Percentiles rank a stretch among this genome's conserved stretches.
phyloP scores from a whole-genome alignment of 2,113 vertebrate species.

The Nothoprocta perdicaria region DNA sequence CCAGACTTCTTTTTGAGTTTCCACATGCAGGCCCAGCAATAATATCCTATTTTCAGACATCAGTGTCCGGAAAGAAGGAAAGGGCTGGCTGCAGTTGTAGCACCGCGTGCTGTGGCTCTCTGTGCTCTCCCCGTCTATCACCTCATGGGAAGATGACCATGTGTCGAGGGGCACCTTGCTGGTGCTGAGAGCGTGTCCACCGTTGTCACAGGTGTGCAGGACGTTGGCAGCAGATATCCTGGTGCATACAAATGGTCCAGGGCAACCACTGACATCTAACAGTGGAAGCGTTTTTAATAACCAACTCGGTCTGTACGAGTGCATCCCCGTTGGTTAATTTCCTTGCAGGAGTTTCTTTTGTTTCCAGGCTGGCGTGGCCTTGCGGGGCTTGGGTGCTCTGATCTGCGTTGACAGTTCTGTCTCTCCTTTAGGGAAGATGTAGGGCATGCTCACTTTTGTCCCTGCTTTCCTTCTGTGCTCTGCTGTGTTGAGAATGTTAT shows the following conservation, averaged over 20 bases:
- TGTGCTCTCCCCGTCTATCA: background rate
- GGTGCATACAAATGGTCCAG: background rate
- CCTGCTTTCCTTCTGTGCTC: background rate
- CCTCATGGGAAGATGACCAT: background rate
- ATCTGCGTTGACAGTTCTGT: background rate
- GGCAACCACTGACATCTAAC: background rate
- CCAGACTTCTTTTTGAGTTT: background rate
- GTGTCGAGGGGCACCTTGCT: background rate
- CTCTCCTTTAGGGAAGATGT: background rate
- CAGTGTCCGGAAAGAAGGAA: background rate
- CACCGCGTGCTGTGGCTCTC: background rate
- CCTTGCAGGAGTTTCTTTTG: background rate
- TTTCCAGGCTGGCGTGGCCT: background rate
- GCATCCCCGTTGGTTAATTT: background rate
- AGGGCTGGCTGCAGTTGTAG: background rate
- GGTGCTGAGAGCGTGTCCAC: background rate
- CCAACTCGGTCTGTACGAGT: background rate
- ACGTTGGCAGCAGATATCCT: background rate
- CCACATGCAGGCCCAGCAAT: background rate
- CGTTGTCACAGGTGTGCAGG: background rate
- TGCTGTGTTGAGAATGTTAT: fast-evolving
- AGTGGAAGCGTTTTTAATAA: background rate
- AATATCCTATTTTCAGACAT: background rate
- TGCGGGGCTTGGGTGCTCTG: background rate
- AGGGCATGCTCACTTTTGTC: background rate